These are phyloP conservation scores for Champsocephalus esox DNA, from an alignment of 2,797 vertebrate genomes.

Conservation along the genomic window DNA sequence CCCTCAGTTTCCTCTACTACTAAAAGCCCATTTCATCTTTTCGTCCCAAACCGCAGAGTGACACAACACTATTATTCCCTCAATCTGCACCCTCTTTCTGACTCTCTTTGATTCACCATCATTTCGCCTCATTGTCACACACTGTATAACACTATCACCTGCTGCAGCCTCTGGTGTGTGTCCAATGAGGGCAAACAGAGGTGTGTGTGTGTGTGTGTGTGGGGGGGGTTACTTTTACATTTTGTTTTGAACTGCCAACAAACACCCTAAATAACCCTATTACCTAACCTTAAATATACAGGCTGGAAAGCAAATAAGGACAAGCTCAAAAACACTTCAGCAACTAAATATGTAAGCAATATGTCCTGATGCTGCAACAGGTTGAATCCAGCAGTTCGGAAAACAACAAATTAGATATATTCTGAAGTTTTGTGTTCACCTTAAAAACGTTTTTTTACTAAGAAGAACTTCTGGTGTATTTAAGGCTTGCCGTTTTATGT, in stretches of 20 bases:
- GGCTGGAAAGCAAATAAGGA: not conserved
- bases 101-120: conserved; percentile 45
- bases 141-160: conserved; percentile 74
- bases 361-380: not conserved
- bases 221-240: not conserved
- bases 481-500: not conserved
- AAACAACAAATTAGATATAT: not conserved
- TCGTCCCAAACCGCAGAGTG: conserved; percentile 52
- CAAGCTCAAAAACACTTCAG: not conserved
- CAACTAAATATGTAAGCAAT: not conserved
- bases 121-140: conserved; percentile 53
- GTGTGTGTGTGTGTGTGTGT: not conserved
- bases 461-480: not conserved
- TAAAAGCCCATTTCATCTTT: conserved; percentile 74
- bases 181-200: conserved; percentile 15
- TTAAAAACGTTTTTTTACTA: not conserved
- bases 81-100: conserved; percentile 24
- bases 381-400: not conserved
- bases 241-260: not conserved
- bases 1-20: conserved; percentile 62
- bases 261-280: not conserved
- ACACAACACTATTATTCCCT: conserved; percentile 59
- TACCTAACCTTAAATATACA: not conserved
- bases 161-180: conserved; percentile 45
- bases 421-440: not conserved